phyloP scores from a whole-genome alignment of 53 echinoderm and acorn worm species.

The Stichopus horrens region DNA sequence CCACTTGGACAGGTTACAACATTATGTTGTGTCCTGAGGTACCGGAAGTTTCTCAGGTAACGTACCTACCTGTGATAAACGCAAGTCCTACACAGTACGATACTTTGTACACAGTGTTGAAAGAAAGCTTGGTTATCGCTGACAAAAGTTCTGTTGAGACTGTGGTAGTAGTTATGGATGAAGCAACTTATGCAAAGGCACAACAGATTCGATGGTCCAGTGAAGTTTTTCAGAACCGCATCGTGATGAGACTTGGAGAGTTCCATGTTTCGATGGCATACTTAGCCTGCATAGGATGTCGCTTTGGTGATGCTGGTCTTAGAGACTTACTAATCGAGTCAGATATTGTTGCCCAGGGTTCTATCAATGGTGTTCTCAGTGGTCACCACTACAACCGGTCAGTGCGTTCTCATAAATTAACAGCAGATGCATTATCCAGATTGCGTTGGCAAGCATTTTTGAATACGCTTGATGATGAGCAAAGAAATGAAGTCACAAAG shows the following conservation, averaged over 20 bases:
- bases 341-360: slow-evolving; percentile 59
- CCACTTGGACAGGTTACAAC: too few relatives aligned
- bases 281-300: slow-evolving; percentile 57
- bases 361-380: slow-evolving; percentile 48
- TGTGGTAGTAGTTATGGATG: slow-evolving; percentile 61
- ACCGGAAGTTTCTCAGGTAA: too few relatives aligned
- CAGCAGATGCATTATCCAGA: slow-evolving; percentile 49
- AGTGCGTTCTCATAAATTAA: slow-evolving; percentile 48
- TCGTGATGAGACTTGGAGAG: slow-evolving; percentile 55
- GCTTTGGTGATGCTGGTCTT: slow-evolving; percentile 57
- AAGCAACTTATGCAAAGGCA: slow-evolving; percentile 68
- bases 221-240: slow-evolving; percentile 42
- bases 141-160: slow-evolving; percentile 36
- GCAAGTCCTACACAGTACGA: too few relatives aligned
- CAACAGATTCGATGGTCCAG: slow-evolving; percentile 57
- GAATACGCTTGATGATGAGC: not conserved
- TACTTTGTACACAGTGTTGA: slow-evolving; percentile 63
- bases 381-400: slow-evolving; percentile 57
- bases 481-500: slow-evolving; percentile 4
- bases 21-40: too few relatives aligned
- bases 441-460: slow-evolving; percentile 45
- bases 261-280: slow-evolving; percentile 60
- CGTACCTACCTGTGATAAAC: too few relatives aligned
- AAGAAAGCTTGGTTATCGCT: slow-evolving; percentile 47
- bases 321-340: slow-evolving; percentile 54